Percentiles rank a stretch among this genome's conserved stretches.
Evolutionary conservation across 2,797 vertebrate species (phyloP).

Genomic region (Pseudochirops cupreus): DNA sequence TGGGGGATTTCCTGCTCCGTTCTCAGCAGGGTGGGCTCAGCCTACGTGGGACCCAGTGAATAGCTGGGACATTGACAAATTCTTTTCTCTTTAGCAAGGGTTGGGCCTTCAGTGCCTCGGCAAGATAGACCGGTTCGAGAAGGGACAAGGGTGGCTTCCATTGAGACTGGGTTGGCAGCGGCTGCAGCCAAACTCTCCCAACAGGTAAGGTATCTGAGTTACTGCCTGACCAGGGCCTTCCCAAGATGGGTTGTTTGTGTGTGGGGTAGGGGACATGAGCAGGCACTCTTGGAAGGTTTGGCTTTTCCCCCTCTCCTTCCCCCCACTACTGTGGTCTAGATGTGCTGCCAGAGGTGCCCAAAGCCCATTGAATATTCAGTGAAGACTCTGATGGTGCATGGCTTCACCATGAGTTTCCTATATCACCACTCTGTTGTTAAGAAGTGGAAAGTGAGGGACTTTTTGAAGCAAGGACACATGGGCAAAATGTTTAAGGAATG

Average conservation of each 20-base stretch:
- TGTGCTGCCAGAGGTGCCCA: not conserved
- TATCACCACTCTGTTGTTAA: not conserved
- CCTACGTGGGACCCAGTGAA: not conserved
- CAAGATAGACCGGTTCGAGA: conserved; percentile 97
- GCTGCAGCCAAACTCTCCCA: conserved; percentile 98
- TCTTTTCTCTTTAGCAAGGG: conserved; percentile 89
- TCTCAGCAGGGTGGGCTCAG: not conserved
- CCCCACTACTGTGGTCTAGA: not conserved
- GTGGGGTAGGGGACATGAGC: not conserved
- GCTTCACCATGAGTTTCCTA: not conserved
- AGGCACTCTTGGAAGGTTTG: not conserved
- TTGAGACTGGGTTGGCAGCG: conserved; percentile 96
- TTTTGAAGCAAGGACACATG: not conserved
- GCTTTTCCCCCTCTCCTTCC: not conserved
- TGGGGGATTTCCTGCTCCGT: not conserved
- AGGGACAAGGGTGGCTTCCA: conserved; percentile 96
- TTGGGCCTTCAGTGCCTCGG: conserved; percentile 95
- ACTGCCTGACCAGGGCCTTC: not conserved
- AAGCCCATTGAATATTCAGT: not conserved
- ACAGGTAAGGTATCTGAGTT: conserved; percentile 88
- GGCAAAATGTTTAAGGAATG: not conserved
- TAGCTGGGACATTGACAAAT: not conserved
- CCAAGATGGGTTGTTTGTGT: not conserved
- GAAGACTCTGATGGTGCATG: not conserved
- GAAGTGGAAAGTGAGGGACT: not conserved